Conservation (phyloP, 1,140 invertebrate species). For the Camponotus floridanus region DNA sequence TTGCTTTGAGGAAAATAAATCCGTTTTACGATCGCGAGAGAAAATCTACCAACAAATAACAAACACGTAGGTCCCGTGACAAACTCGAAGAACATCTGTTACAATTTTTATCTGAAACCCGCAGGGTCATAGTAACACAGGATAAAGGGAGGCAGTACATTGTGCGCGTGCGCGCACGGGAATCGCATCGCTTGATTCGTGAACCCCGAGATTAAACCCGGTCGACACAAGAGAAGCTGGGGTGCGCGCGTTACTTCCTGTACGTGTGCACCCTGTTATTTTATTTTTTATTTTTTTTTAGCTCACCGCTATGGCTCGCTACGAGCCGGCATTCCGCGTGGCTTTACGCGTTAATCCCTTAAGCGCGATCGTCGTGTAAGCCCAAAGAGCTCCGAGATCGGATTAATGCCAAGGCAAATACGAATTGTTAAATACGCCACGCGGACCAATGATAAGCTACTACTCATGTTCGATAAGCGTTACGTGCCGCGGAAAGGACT, state of each 20-base stretch:
- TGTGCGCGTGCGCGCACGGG: conserved; percentile 4
- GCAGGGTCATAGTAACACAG: conserved; percentile 9
- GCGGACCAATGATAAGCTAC: conserved; percentile 71
- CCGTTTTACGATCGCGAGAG: background rate
- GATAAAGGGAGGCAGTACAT: conserved; percentile 29
- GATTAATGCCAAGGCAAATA: conserved; percentile 76
- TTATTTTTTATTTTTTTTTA: conserved; percentile 40
- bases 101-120: conserved; percentile 47
- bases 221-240: conserved; percentile 57
- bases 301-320: conserved; percentile 37
- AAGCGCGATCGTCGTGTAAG: conserved; percentile 73
- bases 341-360: conserved; percentile 72
- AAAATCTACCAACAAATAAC: conserved; percentile 8
- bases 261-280: conserved; percentile 24
- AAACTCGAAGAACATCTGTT: conserved; percentile 44
- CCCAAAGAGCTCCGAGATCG: conserved; percentile 70
- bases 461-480: conserved; percentile 73
- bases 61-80: background rate
- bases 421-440: conserved; percentile 74
- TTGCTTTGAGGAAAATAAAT: conserved; percentile 12
- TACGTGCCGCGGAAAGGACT: conserved; percentile 49
- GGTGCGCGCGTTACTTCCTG: conserved; percentile 44
- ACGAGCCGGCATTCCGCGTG: conserved; percentile 55
- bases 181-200: conserved; percentile 44
- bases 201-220: conserved; percentile 64